Percentiles rank a stretch among this genome's conserved stretches.
phyloP scores from a whole-genome alignment of 2,888 invertebrate species.

The Eucera pruinosa region DNA sequence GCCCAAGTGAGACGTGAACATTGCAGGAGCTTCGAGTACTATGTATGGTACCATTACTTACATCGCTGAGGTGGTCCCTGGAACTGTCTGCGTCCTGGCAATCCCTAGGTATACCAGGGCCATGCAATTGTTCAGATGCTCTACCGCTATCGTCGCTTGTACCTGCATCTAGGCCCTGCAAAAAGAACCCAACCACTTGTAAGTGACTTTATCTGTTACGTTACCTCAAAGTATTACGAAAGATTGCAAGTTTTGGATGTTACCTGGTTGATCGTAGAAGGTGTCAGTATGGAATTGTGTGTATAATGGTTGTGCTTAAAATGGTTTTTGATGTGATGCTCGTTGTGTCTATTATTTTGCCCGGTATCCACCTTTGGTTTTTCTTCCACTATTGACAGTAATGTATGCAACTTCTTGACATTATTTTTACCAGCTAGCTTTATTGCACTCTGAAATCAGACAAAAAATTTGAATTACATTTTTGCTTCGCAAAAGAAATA shows the following conservation, averaged over 20 bases:
- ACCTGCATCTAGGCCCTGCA: conserved; percentile 91
- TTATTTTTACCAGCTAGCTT: conserved; percentile 87
- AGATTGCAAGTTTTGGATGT: conserved; percentile 10
- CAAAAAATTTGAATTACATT: conserved; percentile 32
- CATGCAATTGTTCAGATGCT: conserved; percentile 92
- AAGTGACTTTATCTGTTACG: no score
- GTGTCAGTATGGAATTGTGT: conserved; percentile 84
- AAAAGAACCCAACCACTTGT: neutral
- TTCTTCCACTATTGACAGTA: conserved; percentile 86
- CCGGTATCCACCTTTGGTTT: conserved; percentile 87
- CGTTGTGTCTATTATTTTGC: conserved; percentile 85
- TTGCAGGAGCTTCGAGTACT: neutral
- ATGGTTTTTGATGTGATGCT: conserved; percentile 83
- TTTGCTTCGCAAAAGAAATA: no score
- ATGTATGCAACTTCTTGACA: conserved; percentile 86
- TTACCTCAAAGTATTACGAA: neutral
- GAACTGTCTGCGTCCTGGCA: conserved; percentile 92
- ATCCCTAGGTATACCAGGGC: conserved; percentile 86
- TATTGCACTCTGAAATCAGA: conserved; percentile 85
- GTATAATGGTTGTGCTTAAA: conserved; percentile 84
- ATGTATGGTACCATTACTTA: conserved; percentile 85
- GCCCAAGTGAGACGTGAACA: neutral
- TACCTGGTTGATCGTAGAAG: conserved; percentile 83
- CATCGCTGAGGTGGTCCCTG: conserved; percentile 93
- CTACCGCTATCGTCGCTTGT: conserved; percentile 94